Evolutionary conservation across 53 echinoderm and acorn worm genomes (phyloP).

Genomic region (Paelopatides confundens): DNA sequence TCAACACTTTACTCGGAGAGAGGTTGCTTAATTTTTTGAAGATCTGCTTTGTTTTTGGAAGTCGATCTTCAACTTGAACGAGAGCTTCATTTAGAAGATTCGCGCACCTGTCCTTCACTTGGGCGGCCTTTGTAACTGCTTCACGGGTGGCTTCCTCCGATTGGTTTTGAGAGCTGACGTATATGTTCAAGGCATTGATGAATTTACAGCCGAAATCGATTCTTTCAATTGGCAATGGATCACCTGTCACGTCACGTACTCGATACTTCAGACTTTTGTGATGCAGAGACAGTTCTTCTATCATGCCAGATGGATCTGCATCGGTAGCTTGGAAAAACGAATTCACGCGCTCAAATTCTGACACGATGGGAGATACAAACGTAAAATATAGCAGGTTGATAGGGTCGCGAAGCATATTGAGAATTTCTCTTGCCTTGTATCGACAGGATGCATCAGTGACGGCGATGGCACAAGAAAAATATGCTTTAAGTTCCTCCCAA

Average conservation of each 20-base stretch:
- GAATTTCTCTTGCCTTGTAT: slow-evolving; percentile 36
- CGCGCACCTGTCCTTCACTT: not conserved
- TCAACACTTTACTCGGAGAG: not conserved
- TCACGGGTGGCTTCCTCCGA: no score
- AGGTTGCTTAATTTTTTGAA: not conserved
- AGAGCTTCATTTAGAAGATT: not conserved
- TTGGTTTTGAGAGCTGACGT: not conserved
- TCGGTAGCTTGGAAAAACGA: slow-evolving; percentile 19
- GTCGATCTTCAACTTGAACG: not conserved
- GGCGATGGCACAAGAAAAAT: no score
- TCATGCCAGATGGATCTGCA: not conserved
- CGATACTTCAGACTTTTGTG: slow-evolving; percentile 7
- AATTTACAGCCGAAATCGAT: slow-evolving; percentile 27
- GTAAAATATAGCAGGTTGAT: slow-evolving; percentile 7
- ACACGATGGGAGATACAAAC: slow-evolving; percentile 16
- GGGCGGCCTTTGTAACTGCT: no score
- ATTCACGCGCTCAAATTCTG: slow-evolving; percentile 41
- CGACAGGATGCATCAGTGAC: no score
- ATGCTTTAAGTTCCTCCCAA: not conserved
- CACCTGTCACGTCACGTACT: not conserved
- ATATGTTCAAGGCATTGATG: not conserved
- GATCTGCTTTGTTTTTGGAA: not conserved
- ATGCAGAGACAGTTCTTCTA: slow-evolving; percentile 21
- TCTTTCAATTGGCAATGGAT: not conserved
- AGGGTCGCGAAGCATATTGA: slow-evolving; percentile 5